Conservation (phyloP, 2,888 invertebrate species). For the Andrena camellia region DNA sequence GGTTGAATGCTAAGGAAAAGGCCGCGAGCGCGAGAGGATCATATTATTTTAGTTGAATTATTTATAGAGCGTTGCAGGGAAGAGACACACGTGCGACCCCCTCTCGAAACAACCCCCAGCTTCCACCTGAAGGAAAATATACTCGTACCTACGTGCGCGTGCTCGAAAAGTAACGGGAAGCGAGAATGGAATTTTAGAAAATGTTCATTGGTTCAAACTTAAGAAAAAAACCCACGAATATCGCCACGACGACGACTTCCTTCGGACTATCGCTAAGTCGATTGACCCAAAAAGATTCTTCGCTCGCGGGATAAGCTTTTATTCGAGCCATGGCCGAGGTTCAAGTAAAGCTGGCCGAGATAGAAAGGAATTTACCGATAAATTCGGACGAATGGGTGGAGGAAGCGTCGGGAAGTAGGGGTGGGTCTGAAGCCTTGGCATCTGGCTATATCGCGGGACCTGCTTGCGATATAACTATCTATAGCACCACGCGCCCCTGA, state of each 20-base stretch:
- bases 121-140: constrained; percentile 18
- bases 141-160: too few relatives aligned
- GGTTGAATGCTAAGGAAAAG: constrained; percentile 68
- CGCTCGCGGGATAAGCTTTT: constrained; percentile 28
- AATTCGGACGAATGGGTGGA: constrained; percentile 55
- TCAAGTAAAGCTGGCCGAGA: constrained; percentile 25
- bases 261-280: background rate
- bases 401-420: constrained; percentile 16
- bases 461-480: constrained; percentile 66
- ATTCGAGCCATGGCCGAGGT: constrained; percentile 43
- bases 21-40: constrained; percentile 57
- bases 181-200: background rate
- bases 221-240: background rate
- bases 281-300: background rate
- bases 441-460: constrained; percentile 74
- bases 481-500: constrained; percentile 46
- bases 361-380: constrained; percentile 68
- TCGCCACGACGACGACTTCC: constrained; percentile 7
- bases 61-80: constrained; percentile 78
- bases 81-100: background rate
- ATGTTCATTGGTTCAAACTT: too few relatives aligned
- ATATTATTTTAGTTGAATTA: constrained; percentile 83
- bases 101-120: background rate
- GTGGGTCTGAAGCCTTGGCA: constrained; percentile 60
- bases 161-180: background rate